These are phyloP conservation scores for Callipepla californica DNA, from an alignment of 2,113 vertebrate species.

Conservation along the genomic window DNA sequence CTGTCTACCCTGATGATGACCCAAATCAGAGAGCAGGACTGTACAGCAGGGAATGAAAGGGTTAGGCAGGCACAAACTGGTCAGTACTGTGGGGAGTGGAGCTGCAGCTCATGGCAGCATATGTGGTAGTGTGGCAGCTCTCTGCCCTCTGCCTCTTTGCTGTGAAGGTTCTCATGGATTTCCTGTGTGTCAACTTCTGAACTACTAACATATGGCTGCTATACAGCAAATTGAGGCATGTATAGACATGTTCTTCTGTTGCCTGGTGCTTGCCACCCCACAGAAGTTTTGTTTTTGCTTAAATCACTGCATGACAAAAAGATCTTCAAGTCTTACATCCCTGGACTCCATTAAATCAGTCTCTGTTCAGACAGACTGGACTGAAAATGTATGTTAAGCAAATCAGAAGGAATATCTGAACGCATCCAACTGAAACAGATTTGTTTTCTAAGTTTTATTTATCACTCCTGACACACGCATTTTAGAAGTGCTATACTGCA, in stretches of 20 bases:
- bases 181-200: neutral
- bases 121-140: neutral
- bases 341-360: neutral
- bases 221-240: neutral
- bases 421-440: slow-evolving; percentile 20
- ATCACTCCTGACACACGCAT: neutral
- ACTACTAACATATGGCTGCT: neutral
- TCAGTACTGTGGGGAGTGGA: neutral
- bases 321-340: neutral
- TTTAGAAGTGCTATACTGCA: neutral
- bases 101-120: neutral
- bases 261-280: neutral
- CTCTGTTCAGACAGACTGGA: neutral
- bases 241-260: neutral
- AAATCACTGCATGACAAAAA: neutral
- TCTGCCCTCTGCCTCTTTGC: neutral
- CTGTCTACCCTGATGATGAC: neutral
- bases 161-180: neutral
- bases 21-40: neutral
- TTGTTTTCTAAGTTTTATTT: slow-evolving; percentile 1
- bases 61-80: neutral
- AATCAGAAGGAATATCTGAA: slow-evolving; percentile 6
- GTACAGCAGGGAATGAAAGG: neutral
- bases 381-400: slow-evolving; percentile 26
- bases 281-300: neutral